Conservation (phyloP, 1,140 invertebrate species). For the Philaenus spumarius region DNA sequence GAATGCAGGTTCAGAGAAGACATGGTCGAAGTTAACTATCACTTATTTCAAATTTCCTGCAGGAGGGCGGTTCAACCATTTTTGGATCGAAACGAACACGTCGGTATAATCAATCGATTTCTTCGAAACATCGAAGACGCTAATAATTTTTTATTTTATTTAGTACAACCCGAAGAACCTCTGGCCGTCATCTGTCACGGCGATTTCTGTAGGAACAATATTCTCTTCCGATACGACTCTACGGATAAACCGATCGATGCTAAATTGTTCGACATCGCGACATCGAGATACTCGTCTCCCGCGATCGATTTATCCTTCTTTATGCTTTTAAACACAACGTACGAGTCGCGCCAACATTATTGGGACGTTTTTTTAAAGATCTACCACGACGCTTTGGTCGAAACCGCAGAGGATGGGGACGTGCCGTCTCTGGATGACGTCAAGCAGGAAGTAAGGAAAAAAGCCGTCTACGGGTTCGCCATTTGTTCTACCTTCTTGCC, state of each 20-base stretch:
- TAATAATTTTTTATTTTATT: not conserved
- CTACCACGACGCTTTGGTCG: conserved; percentile 33
- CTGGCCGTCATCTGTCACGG: conserved; percentile 45
- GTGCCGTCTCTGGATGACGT: conserved; percentile 31
- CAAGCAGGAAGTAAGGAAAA: conserved; percentile 31
- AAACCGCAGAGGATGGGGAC: not conserved
- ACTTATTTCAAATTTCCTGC: not conserved
- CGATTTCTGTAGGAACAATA: conserved; percentile 49
- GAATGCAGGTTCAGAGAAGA: conserved; percentile 21
- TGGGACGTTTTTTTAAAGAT: conserved; percentile 32
- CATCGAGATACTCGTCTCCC: conserved; percentile 36
- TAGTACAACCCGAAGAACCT: conserved; percentile 32
- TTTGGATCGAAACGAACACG: not conserved
- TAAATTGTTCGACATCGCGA: conserved; percentile 40
- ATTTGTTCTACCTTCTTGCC: conserved; percentile 34
- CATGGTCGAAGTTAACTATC: not conserved
- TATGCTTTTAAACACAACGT: conserved; percentile 36
- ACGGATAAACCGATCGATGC: conserved; percentile 25
- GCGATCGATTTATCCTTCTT: conserved; percentile 40
- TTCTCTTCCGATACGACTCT: conserved; percentile 41
- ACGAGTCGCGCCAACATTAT: conserved; percentile 21
- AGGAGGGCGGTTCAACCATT: conserved; percentile 7
- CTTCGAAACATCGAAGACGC: not conserved
- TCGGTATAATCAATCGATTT: not conserved
- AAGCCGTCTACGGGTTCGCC: conserved; percentile 35